Evolutionary conservation across 2,888 invertebrate species (phyloP), one percentile per base, ranked within the genome.

Genomic region (Meganola albula): DNA sequence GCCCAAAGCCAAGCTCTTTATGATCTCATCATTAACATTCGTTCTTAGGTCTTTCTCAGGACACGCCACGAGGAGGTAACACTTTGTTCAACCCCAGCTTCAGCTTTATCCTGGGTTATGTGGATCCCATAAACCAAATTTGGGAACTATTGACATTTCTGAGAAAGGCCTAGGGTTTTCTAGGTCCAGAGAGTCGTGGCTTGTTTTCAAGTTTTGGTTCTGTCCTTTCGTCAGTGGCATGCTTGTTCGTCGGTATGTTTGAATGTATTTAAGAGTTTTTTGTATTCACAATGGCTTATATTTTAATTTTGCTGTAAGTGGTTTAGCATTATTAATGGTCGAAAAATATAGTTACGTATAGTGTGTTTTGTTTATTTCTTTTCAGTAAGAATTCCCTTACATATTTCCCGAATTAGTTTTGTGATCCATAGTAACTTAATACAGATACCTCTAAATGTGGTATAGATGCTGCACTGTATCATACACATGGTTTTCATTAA

Each of bases 1-100:
- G 48, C 48, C 40, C 63, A 64, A 56, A 56, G 53, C 66, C 74
- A 74, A n/a, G n/a, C n/a, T n/a, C n/a, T n/a, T n/a, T 73, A 53
- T 73, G 71, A 74, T 82, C 75, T 83, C 84, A 84, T 83, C 80
- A 70, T 61, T 58, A 67, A 64, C 83, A 79, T 78, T 80, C 61
- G 79, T 85, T 75, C 84, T 79, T 85, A 85, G 85, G 85, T 85
- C 85, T 85, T 84, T 85, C 85, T 85, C 85, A 84, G 85, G 85
- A 75, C 70, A 61, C 74, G 61, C 69, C 76, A 60, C 80, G 70
- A 45, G 80, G 85, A 85, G 85, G 85, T 85, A 85, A 84, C 57
- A 57, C 74, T 75, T 77, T 79, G 67, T 64, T 68, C 70, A 71
- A 68, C 64, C 60, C 73, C 75, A 63, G 72, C 82, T 80, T 83